Percentiles rank a stretch among this genome's conserved stretches.
Conservation (phyloP, 2,797 vertebrate genomes). For the Rhadinocentrus ornatus region DNA sequence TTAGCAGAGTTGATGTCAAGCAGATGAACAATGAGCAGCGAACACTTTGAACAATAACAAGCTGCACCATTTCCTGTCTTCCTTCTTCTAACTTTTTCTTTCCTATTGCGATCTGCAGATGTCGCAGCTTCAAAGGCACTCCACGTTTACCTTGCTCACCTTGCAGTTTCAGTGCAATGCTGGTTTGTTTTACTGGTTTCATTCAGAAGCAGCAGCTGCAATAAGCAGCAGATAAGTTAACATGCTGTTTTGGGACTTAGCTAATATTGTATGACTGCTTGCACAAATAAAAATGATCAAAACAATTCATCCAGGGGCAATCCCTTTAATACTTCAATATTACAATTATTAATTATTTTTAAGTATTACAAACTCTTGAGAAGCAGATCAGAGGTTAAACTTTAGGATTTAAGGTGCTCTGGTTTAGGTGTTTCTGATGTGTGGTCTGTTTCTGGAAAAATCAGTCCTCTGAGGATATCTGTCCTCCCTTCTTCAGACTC, state of each 20-base stretch:
- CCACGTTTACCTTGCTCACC: constrained; percentile 57
- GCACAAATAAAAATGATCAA: background rate
- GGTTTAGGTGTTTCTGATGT: background rate
- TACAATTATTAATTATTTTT: background rate
- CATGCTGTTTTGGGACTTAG: background rate
- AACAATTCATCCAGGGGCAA: background rate
- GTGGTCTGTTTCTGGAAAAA: constrained; percentile 75
- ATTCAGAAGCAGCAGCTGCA: constrained; percentile 15
- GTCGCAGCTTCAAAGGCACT: constrained; percentile 47
- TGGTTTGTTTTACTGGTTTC: constrained; percentile 49
- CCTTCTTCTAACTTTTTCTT: constrained; percentile 8
- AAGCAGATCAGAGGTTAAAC: background rate
- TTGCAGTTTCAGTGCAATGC: constrained; percentile 57
- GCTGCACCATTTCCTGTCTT: constrained; percentile 64
- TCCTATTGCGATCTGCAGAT: constrained; percentile 35
- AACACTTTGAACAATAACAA: constrained; percentile 45
- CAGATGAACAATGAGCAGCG: constrained; percentile 16
- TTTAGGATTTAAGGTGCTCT: constrained; percentile 26
- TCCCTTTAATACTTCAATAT: constrained; percentile 2
- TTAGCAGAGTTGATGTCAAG: background rate
- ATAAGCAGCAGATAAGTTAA: constrained; percentile 13
- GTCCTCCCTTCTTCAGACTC: constrained; percentile 70
- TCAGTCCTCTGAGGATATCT: constrained; percentile 75
- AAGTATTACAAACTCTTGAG: constrained; percentile 2
- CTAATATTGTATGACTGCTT: background rate